Conservation (phyloP, 2,888 invertebrate genomes). For the Neuroscelio doddi region DNA sequence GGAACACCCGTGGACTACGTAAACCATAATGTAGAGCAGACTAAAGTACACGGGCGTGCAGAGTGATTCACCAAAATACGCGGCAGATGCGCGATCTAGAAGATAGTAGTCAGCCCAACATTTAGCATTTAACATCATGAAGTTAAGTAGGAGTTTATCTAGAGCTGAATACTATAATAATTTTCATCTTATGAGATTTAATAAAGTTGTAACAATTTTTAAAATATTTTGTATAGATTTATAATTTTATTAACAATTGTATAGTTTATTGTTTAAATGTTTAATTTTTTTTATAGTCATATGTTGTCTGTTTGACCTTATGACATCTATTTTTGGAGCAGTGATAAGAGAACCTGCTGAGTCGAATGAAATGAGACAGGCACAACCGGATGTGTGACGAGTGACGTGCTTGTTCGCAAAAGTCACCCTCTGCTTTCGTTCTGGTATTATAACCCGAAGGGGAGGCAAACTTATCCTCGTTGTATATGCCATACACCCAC, state of each 20-base stretch:
- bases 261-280: too few relatives aligned
- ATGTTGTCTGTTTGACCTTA: conserved; percentile 7
- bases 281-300: too few relatives aligned
- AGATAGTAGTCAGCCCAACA: conserved; percentile 57
- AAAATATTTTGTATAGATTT: neutral
- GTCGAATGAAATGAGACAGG: conserved; percentile 55
- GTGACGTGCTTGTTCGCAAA: conserved; percentile 60
- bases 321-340: conserved; percentile 26
- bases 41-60: conserved; percentile 40
- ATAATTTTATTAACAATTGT: too few relatives aligned
- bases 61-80: conserved; percentile 68
- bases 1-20: conserved; percentile 66
- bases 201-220: neutral
- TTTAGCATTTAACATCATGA: conserved; percentile 48
- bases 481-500: conserved; percentile 66
- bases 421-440: conserved; percentile 52
- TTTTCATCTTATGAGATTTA: too few relatives aligned
- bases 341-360: conserved; percentile 29
- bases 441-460: conserved; percentile 42
- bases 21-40: conserved; percentile 65
- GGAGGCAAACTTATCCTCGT: conserved; percentile 52
- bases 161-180: too few relatives aligned
- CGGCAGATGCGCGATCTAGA: conserved; percentile 70
- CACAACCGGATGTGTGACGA: conserved; percentile 66
- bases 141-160: too few relatives aligned